Evolutionary conservation across 2,113 vertebrate genomes (phyloP).

Genomic region (Opisthocomus hoazin): DNA sequence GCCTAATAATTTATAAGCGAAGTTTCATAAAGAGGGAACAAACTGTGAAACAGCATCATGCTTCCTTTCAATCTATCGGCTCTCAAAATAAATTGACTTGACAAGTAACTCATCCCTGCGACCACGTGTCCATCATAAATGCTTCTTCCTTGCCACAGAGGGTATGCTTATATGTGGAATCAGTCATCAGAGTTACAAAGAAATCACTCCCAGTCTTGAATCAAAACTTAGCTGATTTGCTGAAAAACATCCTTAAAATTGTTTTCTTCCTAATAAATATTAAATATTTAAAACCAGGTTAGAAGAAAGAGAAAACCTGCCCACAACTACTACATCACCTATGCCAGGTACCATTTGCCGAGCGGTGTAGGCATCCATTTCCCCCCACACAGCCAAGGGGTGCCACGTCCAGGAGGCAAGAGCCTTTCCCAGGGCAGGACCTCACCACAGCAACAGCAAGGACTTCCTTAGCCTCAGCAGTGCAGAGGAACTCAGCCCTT

Average conservation of each 20-base stretch:
- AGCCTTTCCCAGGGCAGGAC: background rate
- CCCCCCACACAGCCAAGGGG: fast-evolving
- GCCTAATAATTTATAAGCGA: background rate
- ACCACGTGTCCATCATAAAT: background rate
- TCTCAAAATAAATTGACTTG: background rate
- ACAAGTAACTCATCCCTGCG: background rate
- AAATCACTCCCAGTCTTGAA: background rate
- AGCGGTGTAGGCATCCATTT: fast-evolving
- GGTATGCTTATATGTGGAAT: background rate
- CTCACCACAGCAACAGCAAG: background rate
- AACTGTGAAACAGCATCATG: background rate
- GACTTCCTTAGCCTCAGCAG: background rate
- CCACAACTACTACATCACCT: background rate
- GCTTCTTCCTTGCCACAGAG: background rate
- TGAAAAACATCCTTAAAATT: background rate
- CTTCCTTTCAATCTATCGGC: background rate
- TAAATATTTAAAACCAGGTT: background rate
- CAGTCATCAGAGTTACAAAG: background rate
- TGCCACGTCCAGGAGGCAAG: background rate
- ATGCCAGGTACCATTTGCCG: background rate
- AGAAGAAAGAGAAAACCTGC: background rate
- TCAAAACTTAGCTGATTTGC: background rate
- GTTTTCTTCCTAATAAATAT: background rate
- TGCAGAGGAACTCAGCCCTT: background rate
- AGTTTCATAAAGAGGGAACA: background rate